Conservation (phyloP, 2,888 invertebrate species). For the Saturnia pavonia region DNA sequence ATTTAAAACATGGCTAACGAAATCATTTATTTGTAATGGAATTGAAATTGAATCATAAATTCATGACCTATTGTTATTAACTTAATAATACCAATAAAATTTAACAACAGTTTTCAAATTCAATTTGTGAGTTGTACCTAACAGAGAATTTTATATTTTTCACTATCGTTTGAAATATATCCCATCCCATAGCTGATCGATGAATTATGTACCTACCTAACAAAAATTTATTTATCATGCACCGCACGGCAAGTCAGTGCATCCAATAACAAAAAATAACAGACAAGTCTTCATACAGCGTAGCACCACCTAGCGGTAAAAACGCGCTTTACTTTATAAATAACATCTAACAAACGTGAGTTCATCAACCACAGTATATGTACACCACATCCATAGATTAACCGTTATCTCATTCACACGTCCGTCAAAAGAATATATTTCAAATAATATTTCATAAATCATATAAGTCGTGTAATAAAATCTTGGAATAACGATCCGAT, state of each 20-base stretch:
- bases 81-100: no score
- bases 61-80: no score
- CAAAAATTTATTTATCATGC: neutral
- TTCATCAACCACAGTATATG: conserved; percentile 14
- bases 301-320: neutral
- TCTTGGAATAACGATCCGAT: no score
- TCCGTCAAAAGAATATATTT: neutral
- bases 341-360: conserved; percentile 11
- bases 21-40: no score
- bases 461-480: neutral
- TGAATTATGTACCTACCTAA: neutral
- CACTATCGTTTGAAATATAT: neutral
- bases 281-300: neutral
- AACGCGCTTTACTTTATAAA: neutral
- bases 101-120: neutral
- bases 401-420: conserved; percentile 13
- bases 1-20: no score
- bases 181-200: neutral
- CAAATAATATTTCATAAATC: neutral
- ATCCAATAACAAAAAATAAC: neutral
- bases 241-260: neutral
- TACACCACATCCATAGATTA: neutral
- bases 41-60: no score
- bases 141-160: no score
- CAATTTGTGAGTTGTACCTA: neutral